Conservation (phyloP, 2,113 vertebrate genomes). For the Brachypodius melanocephalos region DNA sequence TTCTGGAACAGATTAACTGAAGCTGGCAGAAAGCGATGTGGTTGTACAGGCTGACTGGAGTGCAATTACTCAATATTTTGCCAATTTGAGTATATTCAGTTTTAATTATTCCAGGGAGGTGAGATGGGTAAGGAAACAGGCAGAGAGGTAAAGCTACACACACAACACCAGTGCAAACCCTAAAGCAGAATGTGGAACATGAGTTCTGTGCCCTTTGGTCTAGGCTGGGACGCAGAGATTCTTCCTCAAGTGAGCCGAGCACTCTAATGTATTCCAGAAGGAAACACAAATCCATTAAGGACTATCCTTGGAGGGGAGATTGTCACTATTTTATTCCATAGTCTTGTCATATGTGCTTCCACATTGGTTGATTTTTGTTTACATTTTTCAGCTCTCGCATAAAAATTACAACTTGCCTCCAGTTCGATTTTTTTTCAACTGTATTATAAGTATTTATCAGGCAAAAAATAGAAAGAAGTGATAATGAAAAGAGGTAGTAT, state of each 20-base stretch:
- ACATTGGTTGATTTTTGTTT: neutral
- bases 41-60: neutral
- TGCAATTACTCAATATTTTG: neutral
- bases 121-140: neutral
- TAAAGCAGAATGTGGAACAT: neutral
- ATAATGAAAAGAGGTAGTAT: neutral
- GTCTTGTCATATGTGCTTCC: neutral
- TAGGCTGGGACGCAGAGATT: neutral
- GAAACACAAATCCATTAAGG: neutral
- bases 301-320: neutral
- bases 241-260: neutral
- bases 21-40: neutral
- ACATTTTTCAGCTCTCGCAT: neutral
- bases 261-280: neutral
- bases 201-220: neutral
- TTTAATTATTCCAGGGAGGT: neutral
- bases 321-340: neutral
- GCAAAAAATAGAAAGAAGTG: neutral
- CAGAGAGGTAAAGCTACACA: neutral
- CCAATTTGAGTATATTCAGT: neutral
- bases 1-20: constrained; percentile 39
- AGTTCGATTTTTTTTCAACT: neutral
- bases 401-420: neutral
- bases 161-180: neutral
- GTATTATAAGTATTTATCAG: constrained; percentile 9